Conservation (phyloP, 2,113 vertebrate genomes). For the Aptenodytes patagonicus region DNA sequence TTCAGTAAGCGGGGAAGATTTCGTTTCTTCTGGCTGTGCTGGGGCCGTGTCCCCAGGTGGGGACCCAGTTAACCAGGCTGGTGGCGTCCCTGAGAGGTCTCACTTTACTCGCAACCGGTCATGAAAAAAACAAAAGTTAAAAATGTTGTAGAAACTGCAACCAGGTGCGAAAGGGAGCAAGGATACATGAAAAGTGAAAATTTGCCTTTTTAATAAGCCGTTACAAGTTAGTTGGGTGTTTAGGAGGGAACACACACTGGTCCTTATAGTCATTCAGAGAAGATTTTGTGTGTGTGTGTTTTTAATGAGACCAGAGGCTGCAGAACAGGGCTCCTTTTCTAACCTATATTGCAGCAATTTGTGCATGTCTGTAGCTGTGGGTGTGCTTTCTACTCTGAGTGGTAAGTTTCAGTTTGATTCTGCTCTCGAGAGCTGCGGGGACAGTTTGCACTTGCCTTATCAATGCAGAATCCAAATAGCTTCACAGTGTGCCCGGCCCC, state of each 20-base stretch:
- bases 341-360: conserved; percentile 57
- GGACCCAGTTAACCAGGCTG: not conserved
- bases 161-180: conserved; percentile 61
- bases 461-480: conserved; percentile 21
- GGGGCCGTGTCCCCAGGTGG: not conserved
- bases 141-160: conserved; percentile 61
- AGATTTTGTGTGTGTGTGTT: not conserved
- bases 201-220: conserved; percentile 72
- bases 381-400: conserved; percentile 75
- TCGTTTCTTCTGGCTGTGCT: not conserved
- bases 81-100: not conserved
- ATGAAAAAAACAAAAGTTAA: conserved; percentile 15
- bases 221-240: conserved; percentile 45
- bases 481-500: not conserved
- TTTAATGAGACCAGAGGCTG: conserved; percentile 41
- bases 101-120: not conserved
- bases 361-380: conserved; percentile 68
- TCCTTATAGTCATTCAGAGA: conserved; percentile 74
- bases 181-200: conserved; percentile 78
- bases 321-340: conserved; percentile 10
- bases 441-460: conserved; percentile 40
- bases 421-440: conserved; percentile 16
- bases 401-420: conserved; percentile 79
- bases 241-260: conserved; percentile 40
- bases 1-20: not conserved